Evolutionary conservation across 1,140 invertebrate genomes (phyloP), one percentile per base, ranked within the genome.

Genomic region (Lepidostoma basale): DNA sequence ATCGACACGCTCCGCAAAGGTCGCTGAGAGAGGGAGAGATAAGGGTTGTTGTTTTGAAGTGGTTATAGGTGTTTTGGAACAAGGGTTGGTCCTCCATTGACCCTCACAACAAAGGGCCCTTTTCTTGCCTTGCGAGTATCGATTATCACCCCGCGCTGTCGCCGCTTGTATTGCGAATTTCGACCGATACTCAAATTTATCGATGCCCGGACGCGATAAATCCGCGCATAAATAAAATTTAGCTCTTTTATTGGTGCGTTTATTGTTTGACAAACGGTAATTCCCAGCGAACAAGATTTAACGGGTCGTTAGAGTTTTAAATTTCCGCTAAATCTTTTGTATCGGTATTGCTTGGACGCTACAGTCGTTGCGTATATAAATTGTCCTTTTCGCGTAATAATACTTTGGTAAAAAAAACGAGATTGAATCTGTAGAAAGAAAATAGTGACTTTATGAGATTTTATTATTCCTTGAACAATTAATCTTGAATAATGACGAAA

Each of bases 11-110:
- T 56, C 16, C 18, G 16, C 22, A 56, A 56, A 56, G 52, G 52
- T 39, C 52, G 30, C 18, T 28, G 18, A 16, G 26, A 33, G 18
- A 56, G 52, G 36, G 26, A 33, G 18, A 56, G 52, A 56, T 33
- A 56, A 56, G 52, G 52, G 52, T 56, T 56, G 52, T 56, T 56
- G 52, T 56, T 56, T 33, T 33, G 52, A 36, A 56, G 52, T 56
- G 52, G 52, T 56, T 56, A 56, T 16, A 56, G 52, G 52, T 56
- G 52, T 56, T 56, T 56, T 33, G 52, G 30, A 56, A 56, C 52
- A 33, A 36, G 52, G 30, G 52, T 56, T 10, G 22, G 30, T 8
- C 52, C 52, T 39, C 52, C 52, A 39, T 56, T 56, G 52, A 56
- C 52, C 52, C 36, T 56, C 30, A 39, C n/a, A 36, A 56, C 52